Evolutionary conservation across 2,888 invertebrate species (phyloP).

Genomic region (Ferrisia virgata): DNA sequence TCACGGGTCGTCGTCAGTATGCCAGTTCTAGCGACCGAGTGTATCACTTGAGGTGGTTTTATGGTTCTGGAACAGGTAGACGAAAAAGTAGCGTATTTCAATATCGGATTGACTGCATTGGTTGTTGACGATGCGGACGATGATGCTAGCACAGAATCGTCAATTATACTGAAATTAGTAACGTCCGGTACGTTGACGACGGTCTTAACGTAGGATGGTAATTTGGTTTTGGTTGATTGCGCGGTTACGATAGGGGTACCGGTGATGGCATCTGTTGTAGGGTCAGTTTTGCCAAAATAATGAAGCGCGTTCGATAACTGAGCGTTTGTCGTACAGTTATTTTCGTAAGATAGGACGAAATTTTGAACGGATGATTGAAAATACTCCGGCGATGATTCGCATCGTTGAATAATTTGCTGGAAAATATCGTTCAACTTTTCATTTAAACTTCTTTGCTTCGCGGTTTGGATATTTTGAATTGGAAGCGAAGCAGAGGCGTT

Average conservation of each 20-base stretch:
- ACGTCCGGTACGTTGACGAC: not conserved
- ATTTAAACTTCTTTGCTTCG: not conserved
- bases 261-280: no score
- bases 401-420: not conserved
- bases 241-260: no score
- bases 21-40: not conserved
- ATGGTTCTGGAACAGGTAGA: not conserved
- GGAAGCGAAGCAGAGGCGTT: not conserved
- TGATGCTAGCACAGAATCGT: not conserved
- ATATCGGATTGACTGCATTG: not conserved
- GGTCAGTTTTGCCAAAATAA: not conserved
- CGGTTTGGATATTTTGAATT: not conserved
- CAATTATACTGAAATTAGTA: not conserved
- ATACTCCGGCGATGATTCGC: not conserved
- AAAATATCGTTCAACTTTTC: not conserved
- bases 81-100: not conserved
- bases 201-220: not conserved
- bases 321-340: not conserved
- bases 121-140: not conserved
- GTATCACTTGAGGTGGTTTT: not conserved
- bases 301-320: not conserved
- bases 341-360: not conserved
- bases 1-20: not conserved
- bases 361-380: not conserved
- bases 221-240: not conserved